Conservation (phyloP, 2,797 vertebrate species). For the Rhabdomys pumilio region DNA sequence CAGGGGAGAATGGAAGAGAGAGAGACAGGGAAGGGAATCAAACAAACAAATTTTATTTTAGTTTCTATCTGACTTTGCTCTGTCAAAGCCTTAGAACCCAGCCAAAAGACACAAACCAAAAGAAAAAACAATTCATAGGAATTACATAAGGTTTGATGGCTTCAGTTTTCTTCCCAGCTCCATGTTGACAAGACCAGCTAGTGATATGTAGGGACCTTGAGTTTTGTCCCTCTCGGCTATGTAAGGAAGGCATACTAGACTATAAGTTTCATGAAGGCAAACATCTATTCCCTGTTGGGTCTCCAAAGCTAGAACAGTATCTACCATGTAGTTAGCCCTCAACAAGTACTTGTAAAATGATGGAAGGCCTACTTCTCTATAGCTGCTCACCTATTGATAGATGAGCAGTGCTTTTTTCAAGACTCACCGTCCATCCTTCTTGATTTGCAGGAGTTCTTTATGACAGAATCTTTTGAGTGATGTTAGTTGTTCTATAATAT, state of each 20-base stretch:
- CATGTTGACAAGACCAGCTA: neutral
- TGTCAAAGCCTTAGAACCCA: neutral
- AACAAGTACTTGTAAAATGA: slow-evolving; percentile 17
- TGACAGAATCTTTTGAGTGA: neutral
- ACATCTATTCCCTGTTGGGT: neutral
- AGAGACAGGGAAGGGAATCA: neutral
- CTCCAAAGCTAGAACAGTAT: neutral
- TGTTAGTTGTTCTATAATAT: slow-evolving; percentile 5
- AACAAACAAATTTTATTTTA: slow-evolving; percentile 28
- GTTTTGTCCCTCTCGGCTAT: neutral
- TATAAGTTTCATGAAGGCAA: neutral
- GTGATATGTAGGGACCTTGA: neutral
- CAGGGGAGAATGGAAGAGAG: neutral
- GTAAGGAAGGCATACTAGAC: neutral
- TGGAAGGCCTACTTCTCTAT: neutral
- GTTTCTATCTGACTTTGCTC: slow-evolving; percentile 5
- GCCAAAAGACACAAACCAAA: neutral
- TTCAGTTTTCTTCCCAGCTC: neutral
- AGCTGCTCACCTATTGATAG: neutral
- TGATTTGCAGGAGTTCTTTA: neutral
- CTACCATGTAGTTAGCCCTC: neutral
- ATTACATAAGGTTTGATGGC: neutral
- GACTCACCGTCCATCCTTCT: neutral
- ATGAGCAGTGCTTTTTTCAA: neutral
- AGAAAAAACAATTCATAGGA: neutral